Conservation (phyloP, 2,797 vertebrate genomes). For the Pseudocheirus occidentalis region DNA sequence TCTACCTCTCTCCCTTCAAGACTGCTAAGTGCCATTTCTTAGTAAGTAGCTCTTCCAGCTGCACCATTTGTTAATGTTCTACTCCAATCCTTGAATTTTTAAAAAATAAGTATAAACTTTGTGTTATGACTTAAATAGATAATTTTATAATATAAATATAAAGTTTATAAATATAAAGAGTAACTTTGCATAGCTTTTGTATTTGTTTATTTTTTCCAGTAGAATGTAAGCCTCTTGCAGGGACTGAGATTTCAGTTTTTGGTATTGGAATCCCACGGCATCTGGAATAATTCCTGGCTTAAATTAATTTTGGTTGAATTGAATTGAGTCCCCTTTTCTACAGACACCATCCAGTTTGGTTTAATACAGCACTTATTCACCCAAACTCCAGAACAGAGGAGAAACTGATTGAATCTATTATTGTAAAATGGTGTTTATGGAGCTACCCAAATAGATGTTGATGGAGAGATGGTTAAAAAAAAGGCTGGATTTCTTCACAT, state of each 20-base stretch:
- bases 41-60: background rate
- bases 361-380: constrained; percentile 54
- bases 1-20: background rate
- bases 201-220: background rate
- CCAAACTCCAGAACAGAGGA: constrained; percentile 26
- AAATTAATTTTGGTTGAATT: background rate
- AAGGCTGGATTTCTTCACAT: constrained; percentile 1
- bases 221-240: background rate
- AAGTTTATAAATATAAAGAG: background rate
- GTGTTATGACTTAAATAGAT: background rate
- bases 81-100: background rate
- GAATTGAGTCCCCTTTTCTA: constrained; percentile 4
- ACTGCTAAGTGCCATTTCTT: background rate
- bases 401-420: constrained; percentile 7
- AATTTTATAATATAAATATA: background rate
- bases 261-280: background rate
- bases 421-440: constrained; percentile 27
- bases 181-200: background rate
- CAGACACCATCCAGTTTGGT: constrained; percentile 43
- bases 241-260: background rate
- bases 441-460: background rate
- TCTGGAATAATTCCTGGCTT: background rate
- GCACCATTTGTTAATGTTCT: background rate
- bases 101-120: background rate
- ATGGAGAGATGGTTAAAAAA: background rate